phyloP scores from a whole-genome alignment of 2,888 invertebrate genomes.

The Thereva unica region DNA sequence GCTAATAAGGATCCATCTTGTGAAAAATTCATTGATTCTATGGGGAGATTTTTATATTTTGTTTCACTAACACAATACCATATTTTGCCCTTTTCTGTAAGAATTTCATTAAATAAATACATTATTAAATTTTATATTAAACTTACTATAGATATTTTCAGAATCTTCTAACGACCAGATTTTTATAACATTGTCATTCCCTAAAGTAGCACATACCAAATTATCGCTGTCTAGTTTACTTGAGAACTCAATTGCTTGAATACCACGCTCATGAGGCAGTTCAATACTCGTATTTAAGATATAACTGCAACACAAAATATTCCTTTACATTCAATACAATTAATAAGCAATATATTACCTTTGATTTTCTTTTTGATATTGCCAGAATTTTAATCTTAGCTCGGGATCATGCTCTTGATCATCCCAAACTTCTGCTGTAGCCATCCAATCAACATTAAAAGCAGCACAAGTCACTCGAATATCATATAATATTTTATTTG shows the following conservation, averaged over 20 bases:
- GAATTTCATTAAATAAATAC: slow-evolving; percentile 19
- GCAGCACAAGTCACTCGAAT: slow-evolving; percentile 70
- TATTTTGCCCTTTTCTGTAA: slow-evolving; percentile 61
- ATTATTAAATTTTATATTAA: background rate
- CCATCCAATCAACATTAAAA: slow-evolving; percentile 74
- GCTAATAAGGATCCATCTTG: slow-evolving; percentile 77
- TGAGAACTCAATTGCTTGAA: slow-evolving; percentile 65
- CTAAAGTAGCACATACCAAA: slow-evolving; percentile 67
- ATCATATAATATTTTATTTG: slow-evolving; percentile 64
- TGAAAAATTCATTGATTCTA: slow-evolving; percentile 68
- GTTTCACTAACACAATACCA: slow-evolving; percentile 71
- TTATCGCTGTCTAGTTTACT: slow-evolving; percentile 60
- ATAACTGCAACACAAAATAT: slow-evolving; percentile 61
- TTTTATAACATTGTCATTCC: slow-evolving; percentile 71
- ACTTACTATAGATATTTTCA: slow-evolving; percentile 61
- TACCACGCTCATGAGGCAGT: slow-evolving; percentile 67
- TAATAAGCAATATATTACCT: slow-evolving; percentile 55
- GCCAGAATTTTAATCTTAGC: slow-evolving; percentile 77
- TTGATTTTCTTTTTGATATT: slow-evolving; percentile 64
- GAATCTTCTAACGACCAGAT: slow-evolving; percentile 69
- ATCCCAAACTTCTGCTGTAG: slow-evolving; percentile 68
- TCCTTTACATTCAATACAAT: background rate
- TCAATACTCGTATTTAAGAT: slow-evolving; percentile 73
- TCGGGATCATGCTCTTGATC: slow-evolving; percentile 65
- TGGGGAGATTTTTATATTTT: slow-evolving; percentile 64